phyloP scores from a whole-genome alignment of 2,113 vertebrate species.

The Elephantulus edwardii region DNA sequence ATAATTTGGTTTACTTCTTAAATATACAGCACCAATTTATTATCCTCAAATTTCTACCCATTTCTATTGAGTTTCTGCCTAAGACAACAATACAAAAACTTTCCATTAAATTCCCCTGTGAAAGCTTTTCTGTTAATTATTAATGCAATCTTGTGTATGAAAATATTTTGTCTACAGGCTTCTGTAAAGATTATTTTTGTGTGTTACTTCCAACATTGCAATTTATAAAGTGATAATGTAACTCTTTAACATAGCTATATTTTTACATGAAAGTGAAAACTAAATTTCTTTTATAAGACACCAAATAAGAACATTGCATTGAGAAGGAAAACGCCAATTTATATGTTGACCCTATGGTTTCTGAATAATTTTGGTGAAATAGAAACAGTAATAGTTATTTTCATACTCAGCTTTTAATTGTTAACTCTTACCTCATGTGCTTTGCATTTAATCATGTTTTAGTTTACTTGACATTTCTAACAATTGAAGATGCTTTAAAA shows the following conservation, averaged over 20 bases:
- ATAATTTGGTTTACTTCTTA: slow-evolving; percentile 40
- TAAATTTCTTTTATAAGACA: slow-evolving; percentile 10
- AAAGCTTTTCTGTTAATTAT: slow-evolving; percentile 73
- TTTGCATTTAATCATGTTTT: slow-evolving; percentile 64
- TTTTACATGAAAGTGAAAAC: slow-evolving; percentile 22
- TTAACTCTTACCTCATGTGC: slow-evolving; percentile 69
- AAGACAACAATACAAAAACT: slow-evolving; percentile 20
- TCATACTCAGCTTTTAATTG: slow-evolving; percentile 32
- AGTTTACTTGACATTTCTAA: slow-evolving; percentile 56
- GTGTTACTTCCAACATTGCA: neutral
- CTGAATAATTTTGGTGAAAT: slow-evolving; percentile 31
- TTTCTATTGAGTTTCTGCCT: slow-evolving; percentile 50
- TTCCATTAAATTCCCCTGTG: slow-evolving; percentile 45
- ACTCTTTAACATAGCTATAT: neutral
- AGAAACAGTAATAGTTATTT: slow-evolving; percentile 54
- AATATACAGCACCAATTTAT: slow-evolving; percentile 49
- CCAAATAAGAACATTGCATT: neutral
- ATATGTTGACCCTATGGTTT: slow-evolving; percentile 7
- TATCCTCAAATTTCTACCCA: slow-evolving; percentile 27
- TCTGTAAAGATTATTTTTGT: slow-evolving; percentile 35
- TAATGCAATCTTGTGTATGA: slow-evolving; percentile 51
- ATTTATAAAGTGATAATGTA: slow-evolving; percentile 27
- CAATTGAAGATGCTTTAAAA: neutral
- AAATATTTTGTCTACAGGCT: slow-evolving; percentile 52
- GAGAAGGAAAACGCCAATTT: neutral